These are phyloP conservation scores for Caenorhabditis plicata DNA, from an alignment of 2,888 invertebrate species.

Conservation along the genomic window DNA sequence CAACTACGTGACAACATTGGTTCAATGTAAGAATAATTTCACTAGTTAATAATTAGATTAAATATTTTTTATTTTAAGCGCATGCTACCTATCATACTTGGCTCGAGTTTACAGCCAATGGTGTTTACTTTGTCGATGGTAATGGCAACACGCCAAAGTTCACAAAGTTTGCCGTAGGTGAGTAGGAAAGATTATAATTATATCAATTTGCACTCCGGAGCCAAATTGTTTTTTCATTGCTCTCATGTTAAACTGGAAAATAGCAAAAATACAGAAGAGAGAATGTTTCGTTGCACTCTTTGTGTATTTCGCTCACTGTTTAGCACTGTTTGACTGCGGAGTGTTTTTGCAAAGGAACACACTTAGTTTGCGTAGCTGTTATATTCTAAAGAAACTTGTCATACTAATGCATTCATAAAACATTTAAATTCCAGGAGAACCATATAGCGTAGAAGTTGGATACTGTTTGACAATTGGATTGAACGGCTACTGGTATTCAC, in stretches of 20 bases:
- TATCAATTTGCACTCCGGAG: no score
- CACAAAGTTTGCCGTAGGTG: slow-evolving; percentile 29
- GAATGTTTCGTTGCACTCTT: no score
- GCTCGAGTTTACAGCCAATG: slow-evolving; percentile 25
- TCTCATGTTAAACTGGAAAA: no score
- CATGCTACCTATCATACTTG: slow-evolving; percentile 22
- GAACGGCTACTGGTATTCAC: slow-evolving; percentile 33
- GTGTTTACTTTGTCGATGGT: slow-evolving; percentile 22
- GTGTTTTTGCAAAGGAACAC: no score
- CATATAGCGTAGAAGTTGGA: slow-evolving; percentile 21
- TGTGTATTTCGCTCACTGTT: no score
- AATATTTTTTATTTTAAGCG: slow-evolving; percentile 8
- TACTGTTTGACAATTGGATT: slow-evolving; percentile 29
- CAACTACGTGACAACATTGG: slow-evolving; percentile 18
- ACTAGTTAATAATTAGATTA: neutral
- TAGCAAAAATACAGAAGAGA: no score
- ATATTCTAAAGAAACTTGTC: no score
- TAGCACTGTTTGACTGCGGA: no score
- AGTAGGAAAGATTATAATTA: no score
- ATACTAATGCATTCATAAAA: neutral
- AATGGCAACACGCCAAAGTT: slow-evolving; percentile 21
- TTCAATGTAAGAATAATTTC: slow-evolving; percentile 1
- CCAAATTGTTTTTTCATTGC: no score
- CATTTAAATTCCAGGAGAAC: slow-evolving; percentile 19
- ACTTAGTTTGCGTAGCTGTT: no score